Conservation (phyloP, 2,113 vertebrate species). For the Elephantulus edwardii region DNA sequence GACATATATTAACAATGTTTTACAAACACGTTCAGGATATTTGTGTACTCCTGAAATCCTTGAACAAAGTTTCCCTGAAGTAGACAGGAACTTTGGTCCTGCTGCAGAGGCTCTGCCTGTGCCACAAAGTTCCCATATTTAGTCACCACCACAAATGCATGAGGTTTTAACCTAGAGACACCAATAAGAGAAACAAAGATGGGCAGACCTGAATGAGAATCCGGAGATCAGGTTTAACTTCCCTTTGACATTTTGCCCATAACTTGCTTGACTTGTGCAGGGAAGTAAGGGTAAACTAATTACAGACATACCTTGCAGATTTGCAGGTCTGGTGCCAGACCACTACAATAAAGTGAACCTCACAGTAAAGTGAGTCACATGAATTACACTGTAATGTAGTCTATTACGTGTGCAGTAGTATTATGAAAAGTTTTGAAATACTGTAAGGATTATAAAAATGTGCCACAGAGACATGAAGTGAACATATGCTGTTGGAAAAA, state of each 20-base stretch:
- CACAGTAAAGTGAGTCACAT: no score
- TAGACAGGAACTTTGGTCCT: background rate
- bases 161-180: background rate
- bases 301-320: no score
- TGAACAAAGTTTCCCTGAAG: background rate
- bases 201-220: background rate
- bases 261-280: background rate
- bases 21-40: background rate
- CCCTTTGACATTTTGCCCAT: background rate
- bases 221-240: background rate
- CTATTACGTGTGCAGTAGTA: no score
- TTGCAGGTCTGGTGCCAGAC: no score
- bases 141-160: background rate
- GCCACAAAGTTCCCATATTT: background rate
- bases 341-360: no score
- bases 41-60: background rate
- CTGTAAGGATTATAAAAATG: no score
- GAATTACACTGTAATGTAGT: no score
- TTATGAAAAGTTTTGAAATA: no score
- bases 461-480: no score
- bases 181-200: background rate
- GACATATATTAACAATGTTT: background rate
- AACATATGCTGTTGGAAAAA: no score
- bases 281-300: background rate
- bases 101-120: background rate